These are phyloP conservation scores for Notodonta ziczac DNA, from an alignment of 2,888 invertebrate genomes.

Conservation along the genomic window DNA sequence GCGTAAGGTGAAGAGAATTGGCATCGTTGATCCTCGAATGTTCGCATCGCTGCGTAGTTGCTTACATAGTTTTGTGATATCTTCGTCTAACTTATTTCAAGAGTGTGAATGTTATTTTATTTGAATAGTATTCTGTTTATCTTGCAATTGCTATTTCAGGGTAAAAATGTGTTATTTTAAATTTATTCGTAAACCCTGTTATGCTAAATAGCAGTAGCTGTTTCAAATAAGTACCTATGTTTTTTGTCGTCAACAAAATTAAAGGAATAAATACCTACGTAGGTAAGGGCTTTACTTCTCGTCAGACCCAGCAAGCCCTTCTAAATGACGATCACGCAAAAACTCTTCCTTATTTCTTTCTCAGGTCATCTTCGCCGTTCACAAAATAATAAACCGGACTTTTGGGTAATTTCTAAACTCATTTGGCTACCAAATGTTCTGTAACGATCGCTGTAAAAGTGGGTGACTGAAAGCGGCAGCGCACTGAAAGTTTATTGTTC, in stretches of 20 bases:
- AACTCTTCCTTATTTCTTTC: slow-evolving; percentile 27
- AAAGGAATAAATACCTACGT: no score
- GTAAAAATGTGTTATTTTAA: no score
- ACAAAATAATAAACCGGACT: slow-evolving; percentile 33
- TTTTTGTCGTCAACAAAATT: no score
- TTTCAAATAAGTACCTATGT: no score
- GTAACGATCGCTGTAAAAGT: slow-evolving; percentile 24
- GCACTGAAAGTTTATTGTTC: slow-evolving; percentile 30
- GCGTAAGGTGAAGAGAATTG: slow-evolving; percentile 9
- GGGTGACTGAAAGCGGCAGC: slow-evolving; percentile 23
- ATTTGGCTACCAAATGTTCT: slow-evolving; percentile 38
- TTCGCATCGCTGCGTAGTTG: neutral
- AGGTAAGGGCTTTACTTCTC: no score
- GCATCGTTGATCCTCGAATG: slow-evolving; percentile 13
- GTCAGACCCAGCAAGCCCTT: no score
- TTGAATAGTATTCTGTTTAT: neutral
- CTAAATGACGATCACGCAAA: no score
- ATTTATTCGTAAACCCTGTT: no score
- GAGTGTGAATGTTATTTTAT: neutral
- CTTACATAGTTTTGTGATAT: neutral
- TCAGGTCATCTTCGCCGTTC: slow-evolving; percentile 31
- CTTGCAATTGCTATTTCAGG: no score
- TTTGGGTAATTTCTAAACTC: slow-evolving; percentile 39
- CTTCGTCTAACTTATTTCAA: neutral
- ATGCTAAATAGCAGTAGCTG: no score